Base-by-base conservation (phyloP, 2,888 invertebrate species). In the Brachyptera risi region DNA sequence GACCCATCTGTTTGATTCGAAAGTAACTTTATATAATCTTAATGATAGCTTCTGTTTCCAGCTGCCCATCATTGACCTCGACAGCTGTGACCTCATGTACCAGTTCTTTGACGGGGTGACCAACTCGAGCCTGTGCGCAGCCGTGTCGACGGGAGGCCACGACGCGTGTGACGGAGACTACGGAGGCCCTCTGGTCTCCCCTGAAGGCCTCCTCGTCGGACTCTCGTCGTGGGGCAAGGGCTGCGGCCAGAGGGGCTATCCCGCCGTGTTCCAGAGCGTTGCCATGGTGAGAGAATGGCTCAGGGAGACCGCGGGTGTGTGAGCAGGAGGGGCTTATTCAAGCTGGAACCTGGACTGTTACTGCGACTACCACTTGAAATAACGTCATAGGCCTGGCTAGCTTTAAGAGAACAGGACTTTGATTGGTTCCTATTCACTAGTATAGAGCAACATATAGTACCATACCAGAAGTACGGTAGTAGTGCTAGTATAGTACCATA, bases 171-270 rank as follows among this genome's bases (percentile, higher is more conserved):
- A 21, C 17, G 47, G 47, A 1, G 47, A 47, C 24, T 47, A 21
- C 24, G 47, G 47, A 5, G 47, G 47, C 2, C 47, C 47, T 3
- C 24, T 47, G 24, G 47, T 47, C 9, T 24, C 23, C 11, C 7
- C 31, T 5, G 42, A 42, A 3, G 23, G 2, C 23, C 3, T 3
- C 23, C 47, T 47, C 47, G 47, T 23, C 9, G 47, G 47, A n/a
- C 4, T 47, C 24, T 17, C 47, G 7, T 47, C 47, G 3, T 47
- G 47, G 47, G 47, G 47, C 24, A 47, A 47, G 24, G 47, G 47
- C 5, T 47, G 47, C 24, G 47, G 47, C 1, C 47, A 47, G 24
- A 2, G 24, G 23, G 47, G 47, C 4, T 47, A 47, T n/a, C 47
- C 47, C 7, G 47, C 23, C 23, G 47, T 47, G 47, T 47, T 23